Percentiles rank a stretch among this genome's conserved stretches.
phyloP scores from a whole-genome alignment of 2,797 vertebrate species.

The Mus minutoides region DNA sequence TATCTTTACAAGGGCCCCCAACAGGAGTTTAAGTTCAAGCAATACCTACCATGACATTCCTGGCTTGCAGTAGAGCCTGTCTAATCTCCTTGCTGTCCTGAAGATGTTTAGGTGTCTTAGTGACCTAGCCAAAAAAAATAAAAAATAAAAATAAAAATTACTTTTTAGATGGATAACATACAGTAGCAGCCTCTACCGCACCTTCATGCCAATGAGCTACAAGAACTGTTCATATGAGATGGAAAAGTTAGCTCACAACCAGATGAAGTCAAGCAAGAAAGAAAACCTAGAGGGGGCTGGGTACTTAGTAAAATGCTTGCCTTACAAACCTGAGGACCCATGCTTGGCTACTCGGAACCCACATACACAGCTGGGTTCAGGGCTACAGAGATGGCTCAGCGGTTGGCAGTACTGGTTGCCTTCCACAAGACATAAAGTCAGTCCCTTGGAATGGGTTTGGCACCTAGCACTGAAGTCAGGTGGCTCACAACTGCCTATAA shows the following conservation, averaged over 20 bases:
- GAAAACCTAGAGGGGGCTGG: background rate
- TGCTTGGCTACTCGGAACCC: background rate
- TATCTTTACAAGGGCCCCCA: slow-evolving; percentile 4
- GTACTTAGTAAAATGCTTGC: background rate
- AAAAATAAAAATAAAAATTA: slow-evolving; percentile 80
- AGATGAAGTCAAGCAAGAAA: slow-evolving; percentile 31
- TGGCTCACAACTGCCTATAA: background rate
- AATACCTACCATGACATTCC: slow-evolving; percentile 83
- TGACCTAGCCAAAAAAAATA: slow-evolving; percentile 85
- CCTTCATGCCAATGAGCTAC: background rate
- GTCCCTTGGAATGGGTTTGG: background rate
- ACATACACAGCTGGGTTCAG: background rate
- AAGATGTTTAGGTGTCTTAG: slow-evolving; percentile 84
- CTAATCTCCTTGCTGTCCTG: slow-evolving; percentile 84
- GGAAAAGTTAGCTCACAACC: background rate
- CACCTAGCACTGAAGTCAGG: background rate
- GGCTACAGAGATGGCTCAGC: background rate
- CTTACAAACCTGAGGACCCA: background rate
- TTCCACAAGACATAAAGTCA: background rate
- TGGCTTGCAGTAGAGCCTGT: slow-evolving; percentile 83
- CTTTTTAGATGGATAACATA: slow-evolving; percentile 79
- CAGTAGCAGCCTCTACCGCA: background rate
- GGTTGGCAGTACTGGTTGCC: background rate
- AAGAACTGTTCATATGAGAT: slow-evolving; percentile 28
- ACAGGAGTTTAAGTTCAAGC: background rate